Evolutionary conservation across 2,888 invertebrate genomes (phyloP), one percentile per base, ranked within the genome.

Genomic region (Thecocarcelia acutangulata): DNA sequence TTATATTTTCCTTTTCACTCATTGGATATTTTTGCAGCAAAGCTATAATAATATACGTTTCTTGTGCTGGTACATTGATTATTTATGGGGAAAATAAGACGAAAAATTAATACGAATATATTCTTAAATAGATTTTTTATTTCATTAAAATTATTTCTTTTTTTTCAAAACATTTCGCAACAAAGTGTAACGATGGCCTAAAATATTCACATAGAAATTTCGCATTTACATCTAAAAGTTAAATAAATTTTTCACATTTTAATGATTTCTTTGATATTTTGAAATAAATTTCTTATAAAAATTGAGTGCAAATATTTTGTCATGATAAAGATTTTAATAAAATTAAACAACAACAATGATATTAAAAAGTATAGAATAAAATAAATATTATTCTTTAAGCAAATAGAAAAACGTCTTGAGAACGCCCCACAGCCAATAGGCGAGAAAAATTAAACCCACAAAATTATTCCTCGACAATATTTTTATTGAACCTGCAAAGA

Each of bases 281-380:
- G 12, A 52, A 46, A 68, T 50, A 40, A 68, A 68, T 50, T 54
- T 4, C 50, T 46, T 33, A 50, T 54, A 68, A 61, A 69, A 69
- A 77, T 70, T 70, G 15, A 70, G 69, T 28, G 42, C 69, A 70
- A 63, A 77, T 77, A 56, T 40, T 69, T 56, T 70, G 61, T 77
- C 63, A 70, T 42, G 1, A 66, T 66, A 52, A 61, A 24, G 28
- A 48, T 48, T 11, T n/a, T 37, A 59, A 52, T 52, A 44, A 68
- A 59, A 54, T 28, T 66, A 21, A 50, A 21, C 46, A 63, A 46
- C 56, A 56, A 33, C 15, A 21, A 19, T 4, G 37, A 40, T 15
- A 64, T 50, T 40, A 33, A 58, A 17, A 56, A 46, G n/a, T 46
- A 69, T 46, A 42, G 9, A 21, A 63, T 52, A 44, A 52, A 21